A percentile compares a stretch with the other conserved stretches of the same genome.
These are phyloP conservation scores for Drosophila prostipennis DNA, from an alignment of 2,888 invertebrate genomes.

Conservation along the genomic window DNA sequence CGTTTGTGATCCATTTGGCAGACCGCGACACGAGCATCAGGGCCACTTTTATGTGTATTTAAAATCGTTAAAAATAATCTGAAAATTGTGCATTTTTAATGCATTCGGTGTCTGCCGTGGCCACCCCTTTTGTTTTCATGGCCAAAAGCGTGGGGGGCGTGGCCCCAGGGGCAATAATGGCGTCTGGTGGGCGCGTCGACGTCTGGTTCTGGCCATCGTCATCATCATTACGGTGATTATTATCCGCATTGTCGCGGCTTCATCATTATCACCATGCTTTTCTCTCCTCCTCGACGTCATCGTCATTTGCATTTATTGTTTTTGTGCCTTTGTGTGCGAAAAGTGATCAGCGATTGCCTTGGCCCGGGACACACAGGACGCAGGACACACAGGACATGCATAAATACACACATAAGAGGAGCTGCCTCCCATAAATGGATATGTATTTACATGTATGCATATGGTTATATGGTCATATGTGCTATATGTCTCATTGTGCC, in stretches of 20 bases:
- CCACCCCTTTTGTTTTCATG: slow-evolving; percentile 7
- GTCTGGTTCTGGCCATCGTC: slow-evolving; percentile 54
- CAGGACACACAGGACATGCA: slow-evolving; percentile 1
- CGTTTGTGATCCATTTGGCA: slow-evolving; percentile 63
- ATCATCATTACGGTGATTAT: slow-evolving; percentile 9
- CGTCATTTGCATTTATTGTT: slow-evolving; percentile 79
- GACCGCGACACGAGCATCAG: slow-evolving; percentile 32
- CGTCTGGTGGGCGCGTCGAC: slow-evolving; percentile 49
- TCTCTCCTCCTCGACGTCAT: slow-evolving; percentile 21
- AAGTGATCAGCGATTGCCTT: slow-evolving; percentile 76
- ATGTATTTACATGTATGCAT: slow-evolving; percentile 29
- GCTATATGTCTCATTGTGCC: slow-evolving; percentile 58
- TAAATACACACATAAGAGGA: slow-evolving; percentile 10
- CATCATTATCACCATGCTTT: slow-evolving; percentile 23
- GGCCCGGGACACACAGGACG: slow-evolving; percentile 33
- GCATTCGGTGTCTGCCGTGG: slow-evolving; percentile 70
- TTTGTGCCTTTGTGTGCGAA: slow-evolving; percentile 77
- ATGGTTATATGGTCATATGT: slow-evolving; percentile 16
- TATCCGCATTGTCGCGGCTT: slow-evolving; percentile 31
- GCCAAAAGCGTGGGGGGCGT: slow-evolving; percentile 42
- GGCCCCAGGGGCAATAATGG: slow-evolving; percentile 59
- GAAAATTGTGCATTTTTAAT: slow-evolving; percentile 78
- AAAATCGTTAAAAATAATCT: slow-evolving; percentile 80
- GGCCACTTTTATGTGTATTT: slow-evolving; percentile 70
- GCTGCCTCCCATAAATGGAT: slow-evolving; percentile 23